Conservation (phyloP, 2,113 vertebrate genomes). For the Pycnonotus jocosus region DNA sequence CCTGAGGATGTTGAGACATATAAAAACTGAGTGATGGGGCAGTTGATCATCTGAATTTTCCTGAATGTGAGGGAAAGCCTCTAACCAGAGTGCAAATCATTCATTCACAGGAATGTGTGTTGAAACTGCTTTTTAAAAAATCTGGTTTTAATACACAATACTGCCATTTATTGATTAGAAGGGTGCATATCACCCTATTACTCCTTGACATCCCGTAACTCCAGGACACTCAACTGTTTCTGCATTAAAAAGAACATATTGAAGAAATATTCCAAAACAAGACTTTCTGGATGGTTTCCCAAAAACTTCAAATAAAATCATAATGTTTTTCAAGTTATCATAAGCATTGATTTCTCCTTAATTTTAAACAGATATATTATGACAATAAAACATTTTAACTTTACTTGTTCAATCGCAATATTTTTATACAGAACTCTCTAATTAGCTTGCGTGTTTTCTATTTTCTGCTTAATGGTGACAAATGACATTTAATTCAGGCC, state of each 20-base stretch:
- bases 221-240: background rate
- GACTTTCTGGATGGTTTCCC: background rate
- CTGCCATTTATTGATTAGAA: background rate
- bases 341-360: conserved; percentile 18
- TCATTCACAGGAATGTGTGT: background rate
- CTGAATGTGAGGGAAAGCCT: background rate
- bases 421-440: background rate
- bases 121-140: background rate
- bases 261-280: conserved; percentile 14
- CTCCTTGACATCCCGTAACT: background rate
- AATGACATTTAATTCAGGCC: background rate
- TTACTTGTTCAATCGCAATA: background rate
- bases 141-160: background rate
- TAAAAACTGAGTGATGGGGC: background rate
- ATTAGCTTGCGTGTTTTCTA: background rate
- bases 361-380: background rate
- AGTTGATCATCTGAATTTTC: background rate
- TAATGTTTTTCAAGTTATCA: background rate
- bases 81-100: background rate
- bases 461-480: conserved; percentile 3
- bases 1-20: background rate
- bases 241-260: background rate
- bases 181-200: background rate
- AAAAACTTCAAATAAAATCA: background rate
- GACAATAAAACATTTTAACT: background rate